Evolutionary conservation across 2,113 vertebrate species (phyloP), one percentile per base, ranked within the genome.

Genomic region (Odocoileus hemionus): DNA sequence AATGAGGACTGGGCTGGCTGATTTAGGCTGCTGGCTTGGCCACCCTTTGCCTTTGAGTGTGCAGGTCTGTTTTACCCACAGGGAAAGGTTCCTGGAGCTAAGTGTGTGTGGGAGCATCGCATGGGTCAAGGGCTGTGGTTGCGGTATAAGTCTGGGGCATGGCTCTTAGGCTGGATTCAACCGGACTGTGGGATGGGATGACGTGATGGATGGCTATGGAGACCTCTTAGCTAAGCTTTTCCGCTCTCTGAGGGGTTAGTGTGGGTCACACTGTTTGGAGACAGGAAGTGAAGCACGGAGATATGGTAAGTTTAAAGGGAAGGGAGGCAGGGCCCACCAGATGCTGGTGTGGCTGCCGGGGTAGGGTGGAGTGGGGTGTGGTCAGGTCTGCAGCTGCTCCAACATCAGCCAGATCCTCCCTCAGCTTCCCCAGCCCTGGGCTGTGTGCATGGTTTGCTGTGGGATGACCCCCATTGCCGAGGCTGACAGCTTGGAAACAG

Each of bases 381-480:
- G 26, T 50, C 67, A 85, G 87, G 33, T 5, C 57, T 36, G 54
- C 3, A 30, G 54, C 11, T 9, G 9, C 39, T 19, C 15, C 52
- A 57, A 26, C 60, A 39, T 30, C 11, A 8, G 15, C 60, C 1
- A 14, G 36, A 12, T 15, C 36, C 55, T 26, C 39, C 28, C 45
- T 54, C 7, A 6, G 74, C 52, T 87, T 84, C 60, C 70, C 64
- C 10, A 14, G 16, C 52, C 26, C 17, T 26, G 16, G 19, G 33
- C 50, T 4, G 12, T 47, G 43, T 30, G 36, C 36, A 3, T 2
- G 23, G 21, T 23, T 55, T 23, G 15, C 57, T 84, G 17, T 43
- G 17, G n/a, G 76, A 21, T 17, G 36, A 61, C 30, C 7, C 33
- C 2, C 7, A 1, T 52, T 14, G 13, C n/a, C 0, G 3, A 70